These are phyloP conservation scores for Sarcophaga variegata DNA, from an alignment of 2,888 invertebrate genomes.

Conservation along the genomic window DNA sequence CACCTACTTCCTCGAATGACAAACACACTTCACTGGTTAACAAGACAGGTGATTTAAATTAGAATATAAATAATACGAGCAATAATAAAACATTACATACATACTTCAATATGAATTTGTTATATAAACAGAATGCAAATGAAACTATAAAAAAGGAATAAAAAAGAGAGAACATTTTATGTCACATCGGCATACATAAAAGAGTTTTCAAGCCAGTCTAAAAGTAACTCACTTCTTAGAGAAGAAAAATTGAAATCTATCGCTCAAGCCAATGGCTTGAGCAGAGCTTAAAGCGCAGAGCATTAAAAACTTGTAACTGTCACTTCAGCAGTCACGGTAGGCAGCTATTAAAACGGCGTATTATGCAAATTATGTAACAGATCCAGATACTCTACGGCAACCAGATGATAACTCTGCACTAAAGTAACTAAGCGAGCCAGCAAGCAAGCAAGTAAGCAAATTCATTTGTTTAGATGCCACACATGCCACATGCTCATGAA, in stretches of 20 bases:
- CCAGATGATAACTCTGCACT: neutral
- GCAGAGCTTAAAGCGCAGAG: neutral
- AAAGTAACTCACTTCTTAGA: neutral
- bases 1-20: constrained; percentile 52
- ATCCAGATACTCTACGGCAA: constrained; percentile 32
- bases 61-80: neutral
- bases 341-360: constrained; percentile 64
- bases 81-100: neutral
- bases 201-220: constrained; percentile 42
- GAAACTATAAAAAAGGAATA: no score
- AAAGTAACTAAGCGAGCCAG: neutral
- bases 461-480: neutral
- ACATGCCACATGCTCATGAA: constrained; percentile 13
- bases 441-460: neutral
- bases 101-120: neutral
- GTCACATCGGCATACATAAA: constrained; percentile 46
- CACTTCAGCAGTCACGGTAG: constrained; percentile 61
- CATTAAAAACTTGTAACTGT: constrained; percentile 54
- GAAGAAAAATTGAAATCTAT: constrained; percentile 35
- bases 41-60: neutral
- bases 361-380: constrained; percentile 67
- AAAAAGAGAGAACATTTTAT: neutral
- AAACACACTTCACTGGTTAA: neutral
- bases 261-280: neutral
- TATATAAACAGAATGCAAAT: neutral